Base-by-base conservation (phyloP, 2,888 invertebrate genomes). In the Strigamia crassipes region DNA sequence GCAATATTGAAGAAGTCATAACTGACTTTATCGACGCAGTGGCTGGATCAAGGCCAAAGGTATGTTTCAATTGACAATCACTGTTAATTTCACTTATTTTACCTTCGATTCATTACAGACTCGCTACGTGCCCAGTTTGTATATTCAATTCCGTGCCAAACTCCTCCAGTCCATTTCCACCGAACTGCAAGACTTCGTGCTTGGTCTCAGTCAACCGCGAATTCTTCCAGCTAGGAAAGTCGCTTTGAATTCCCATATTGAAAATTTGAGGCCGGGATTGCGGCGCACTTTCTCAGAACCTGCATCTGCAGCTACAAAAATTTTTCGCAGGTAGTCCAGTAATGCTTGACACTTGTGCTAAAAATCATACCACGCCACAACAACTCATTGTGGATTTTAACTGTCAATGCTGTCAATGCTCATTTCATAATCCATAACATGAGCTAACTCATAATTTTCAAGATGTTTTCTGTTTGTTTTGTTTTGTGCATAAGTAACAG, bases 11-110 rank as follows among this genome's bases (percentile, higher is more conserved):
- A 31, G 86, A 86, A 81, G 87, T 87, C 2, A 85, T 87, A 0
- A 86, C 86, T 78, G 85, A 86, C 79, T 85, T 87, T 85, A 83
- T 86, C 27, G 85, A 86, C 42, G 86, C 87, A 1, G 86, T 86
- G 12, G 85, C 85, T 12, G 85, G 85, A 18, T 82, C 84, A 51
- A 84, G 84, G 23, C 86, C 86, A 0, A 84, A 84, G 84, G 86
- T 61, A 61, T n/a, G n/a, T n/a, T n/a, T n/a, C n/a, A n/a, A n/a
- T n/a, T n/a, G n/a, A n/a, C n/a, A n/a, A n/a, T n/a, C n/a, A n/a
- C n/a, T n/a, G n/a, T 21, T 15, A 2, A 15, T 61, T 18, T 9
- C 61, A 61, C 18, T 23, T 15, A 3, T 2, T 10, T n/a, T 61
- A 3, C 6, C 10, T n/a, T 21, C 61, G 18, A 5, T 61, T 9